Base-by-base conservation (phyloP, 2,797 vertebrate genomes). In the Lagodon rhomboides region DNA sequence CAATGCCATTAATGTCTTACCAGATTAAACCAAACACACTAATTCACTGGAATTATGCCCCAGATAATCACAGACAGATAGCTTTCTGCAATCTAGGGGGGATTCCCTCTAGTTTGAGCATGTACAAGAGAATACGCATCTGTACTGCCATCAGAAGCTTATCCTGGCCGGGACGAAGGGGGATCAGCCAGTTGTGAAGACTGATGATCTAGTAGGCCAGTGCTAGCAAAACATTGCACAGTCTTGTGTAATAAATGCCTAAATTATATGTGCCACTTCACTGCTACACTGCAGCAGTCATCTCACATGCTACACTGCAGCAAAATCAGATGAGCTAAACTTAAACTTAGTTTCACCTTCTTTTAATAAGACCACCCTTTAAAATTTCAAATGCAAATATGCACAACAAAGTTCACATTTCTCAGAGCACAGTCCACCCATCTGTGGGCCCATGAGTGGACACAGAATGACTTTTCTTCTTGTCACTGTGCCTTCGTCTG, bases 1-100 rank as follows among this genome's bases (percentile, higher is more conserved):
- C 89, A 81, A 77, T 86, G 78, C 78, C 83, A 92, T 92, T 91
- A 91, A 90, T 74, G 89, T 88, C 73, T 89, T 78, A 89, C 80
- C 79, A 85, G 89, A 94, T 92, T 93, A 91, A 85, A 80, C 10
- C 79, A 87, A 90, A 92, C 58, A 77, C 47, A 86, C 85, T 77
- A 75, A 90, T 82, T 87, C 81, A 80, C 63, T 65, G 69, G 82
- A 86, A 88, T 84, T 80, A 83, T 85, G 76, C 41, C 75, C 70
- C 56, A 65, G 89, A 93, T 89, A 89, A 91, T 75, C 85, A 79
- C 82, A 91, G 74, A 90, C 78, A 80, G 67, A 88, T 53, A 25
- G 23, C 49, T 43, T 72, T 75, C 49, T 80, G 50, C 78, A 84
- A 81, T 82, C 70, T 56, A 79, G 61, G 80, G 80, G 80, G 85